A percentile compares a stretch with the other conserved stretches of the same genome.
These are phyloP conservation scores for Patagioenas fasciata DNA, from an alignment of 2,113 vertebrate genomes.

Conservation along the genomic window DNA sequence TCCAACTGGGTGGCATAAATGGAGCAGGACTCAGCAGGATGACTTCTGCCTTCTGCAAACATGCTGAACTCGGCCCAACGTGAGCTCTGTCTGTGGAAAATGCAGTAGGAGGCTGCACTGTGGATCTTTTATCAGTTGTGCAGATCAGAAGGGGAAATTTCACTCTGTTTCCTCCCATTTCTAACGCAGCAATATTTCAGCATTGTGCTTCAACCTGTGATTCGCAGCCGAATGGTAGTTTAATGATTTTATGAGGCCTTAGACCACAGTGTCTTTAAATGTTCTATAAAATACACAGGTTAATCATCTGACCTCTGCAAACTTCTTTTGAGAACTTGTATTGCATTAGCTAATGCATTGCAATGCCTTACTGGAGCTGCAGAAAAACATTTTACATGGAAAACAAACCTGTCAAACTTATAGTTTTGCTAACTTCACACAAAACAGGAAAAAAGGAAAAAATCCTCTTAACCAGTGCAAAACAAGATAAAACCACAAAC, in stretches of 20 bases:
- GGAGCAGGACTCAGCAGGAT: constrained; percentile 34
- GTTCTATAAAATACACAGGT: constrained; percentile 61
- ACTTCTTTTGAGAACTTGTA: constrained; percentile 68
- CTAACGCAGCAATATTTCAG: constrained; percentile 61
- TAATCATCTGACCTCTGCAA: constrained; percentile 68
- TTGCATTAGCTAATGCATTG: constrained; percentile 79
- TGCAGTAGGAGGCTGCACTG: background rate
- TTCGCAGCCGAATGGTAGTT: constrained; percentile 41
- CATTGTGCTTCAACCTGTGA: constrained; percentile 37
- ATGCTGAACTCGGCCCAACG: background rate
- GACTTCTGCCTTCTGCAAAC: background rate
- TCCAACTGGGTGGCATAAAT: background rate
- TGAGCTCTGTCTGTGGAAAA: constrained; percentile 20
- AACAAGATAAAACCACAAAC: constrained; percentile 76
- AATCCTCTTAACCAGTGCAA: constrained; percentile 44
- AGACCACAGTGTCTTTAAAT: constrained; percentile 67
- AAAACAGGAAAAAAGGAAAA: constrained; percentile 50
- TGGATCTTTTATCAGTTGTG: background rate
- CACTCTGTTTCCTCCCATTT: constrained; percentile 4
- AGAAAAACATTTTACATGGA: constrained; percentile 46
- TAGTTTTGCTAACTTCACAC: constrained; percentile 71
- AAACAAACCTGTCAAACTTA: constrained; percentile 70
- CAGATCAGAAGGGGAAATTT: constrained; percentile 4
- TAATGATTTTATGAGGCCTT: constrained; percentile 58
- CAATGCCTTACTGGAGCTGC: constrained; percentile 54